Conservation (phyloP, 2,113 vertebrate genomes). For the Phycodurus eques region DNA sequence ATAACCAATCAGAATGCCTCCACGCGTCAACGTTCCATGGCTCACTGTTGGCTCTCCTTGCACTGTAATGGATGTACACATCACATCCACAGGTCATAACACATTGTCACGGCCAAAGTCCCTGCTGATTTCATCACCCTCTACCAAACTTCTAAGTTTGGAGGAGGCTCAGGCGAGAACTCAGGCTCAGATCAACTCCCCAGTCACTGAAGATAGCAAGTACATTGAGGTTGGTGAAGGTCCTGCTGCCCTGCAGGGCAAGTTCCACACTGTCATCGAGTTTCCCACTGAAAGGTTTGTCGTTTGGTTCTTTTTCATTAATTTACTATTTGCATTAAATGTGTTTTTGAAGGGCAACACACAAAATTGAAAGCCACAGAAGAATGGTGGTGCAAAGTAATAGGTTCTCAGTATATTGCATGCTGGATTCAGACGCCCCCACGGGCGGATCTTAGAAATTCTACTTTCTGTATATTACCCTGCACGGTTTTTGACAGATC, state of each 20-base stretch:
- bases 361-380: neutral
- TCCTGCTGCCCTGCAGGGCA: slow-evolving; percentile 93
- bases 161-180: slow-evolving; percentile 96
- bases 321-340: neutral
- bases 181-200: slow-evolving; percentile 92
- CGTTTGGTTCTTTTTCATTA: neutral
- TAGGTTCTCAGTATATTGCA: neutral
- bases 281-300: slow-evolving; percentile 93
- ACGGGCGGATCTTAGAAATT: neutral
- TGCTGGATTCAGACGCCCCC: neutral
- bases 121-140: slow-evolving; percentile 90
- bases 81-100: slow-evolving; percentile 75
- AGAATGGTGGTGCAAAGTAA: neutral
- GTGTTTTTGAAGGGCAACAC: neutral
- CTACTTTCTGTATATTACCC: neutral
- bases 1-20: neutral
- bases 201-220: slow-evolving; percentile 90
- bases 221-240: slow-evolving; percentile 98
- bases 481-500: neutral
- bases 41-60: neutral
- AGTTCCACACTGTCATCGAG: slow-evolving; percentile 96
- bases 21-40: too few species aligned
- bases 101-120: slow-evolving; percentile 93
- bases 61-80: neutral
- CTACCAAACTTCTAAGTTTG: slow-evolving; percentile 89